Evolutionary conservation across 2,888 invertebrate species (phyloP).

Genomic region (Trilocha varians): DNA sequence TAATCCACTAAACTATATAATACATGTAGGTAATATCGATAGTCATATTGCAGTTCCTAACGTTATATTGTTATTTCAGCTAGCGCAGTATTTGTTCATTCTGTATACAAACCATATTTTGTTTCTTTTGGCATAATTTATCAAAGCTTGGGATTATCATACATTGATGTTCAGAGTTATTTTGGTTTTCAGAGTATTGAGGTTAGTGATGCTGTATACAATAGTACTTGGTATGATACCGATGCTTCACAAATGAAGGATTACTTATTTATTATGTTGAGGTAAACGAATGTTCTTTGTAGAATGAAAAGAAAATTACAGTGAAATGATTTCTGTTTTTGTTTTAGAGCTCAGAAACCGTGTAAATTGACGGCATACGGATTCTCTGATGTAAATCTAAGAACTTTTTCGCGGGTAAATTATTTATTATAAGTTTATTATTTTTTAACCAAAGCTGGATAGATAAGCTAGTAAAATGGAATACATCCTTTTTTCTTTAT

Average conservation of each 20-base stretch:
- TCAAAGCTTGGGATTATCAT: neutral
- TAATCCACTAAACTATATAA: too few relatives aligned
- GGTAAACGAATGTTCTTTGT: constrained; percentile 19
- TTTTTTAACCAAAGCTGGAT: too few relatives aligned
- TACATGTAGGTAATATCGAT: too few relatives aligned
- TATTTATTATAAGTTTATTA: neutral
- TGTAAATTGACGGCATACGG: constrained; percentile 38
- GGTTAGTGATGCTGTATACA: constrained; percentile 34
- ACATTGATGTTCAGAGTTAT: constrained; percentile 1
- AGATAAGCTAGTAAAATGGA: too few relatives aligned
- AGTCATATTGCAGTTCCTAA: too few relatives aligned
- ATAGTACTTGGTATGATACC: constrained; percentile 34
- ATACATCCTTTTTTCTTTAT: too few relatives aligned
- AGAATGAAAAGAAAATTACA: neutral
- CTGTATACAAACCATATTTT: too few relatives aligned
- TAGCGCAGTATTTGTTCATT: too few relatives aligned
- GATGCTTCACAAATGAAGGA: constrained; percentile 27
- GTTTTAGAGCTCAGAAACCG: constrained; percentile 33
- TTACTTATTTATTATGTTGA: constrained; percentile 31
- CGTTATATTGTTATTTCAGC: too few relatives aligned
- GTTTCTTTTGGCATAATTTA: neutral
- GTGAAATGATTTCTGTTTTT: neutral
- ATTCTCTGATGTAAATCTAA: constrained; percentile 34
- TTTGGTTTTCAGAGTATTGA: constrained; percentile 29
- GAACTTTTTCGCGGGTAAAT: constrained; percentile 33